phyloP scores from a whole-genome alignment of 2,888 invertebrate species.

The Acanthosepion esculentum region DNA sequence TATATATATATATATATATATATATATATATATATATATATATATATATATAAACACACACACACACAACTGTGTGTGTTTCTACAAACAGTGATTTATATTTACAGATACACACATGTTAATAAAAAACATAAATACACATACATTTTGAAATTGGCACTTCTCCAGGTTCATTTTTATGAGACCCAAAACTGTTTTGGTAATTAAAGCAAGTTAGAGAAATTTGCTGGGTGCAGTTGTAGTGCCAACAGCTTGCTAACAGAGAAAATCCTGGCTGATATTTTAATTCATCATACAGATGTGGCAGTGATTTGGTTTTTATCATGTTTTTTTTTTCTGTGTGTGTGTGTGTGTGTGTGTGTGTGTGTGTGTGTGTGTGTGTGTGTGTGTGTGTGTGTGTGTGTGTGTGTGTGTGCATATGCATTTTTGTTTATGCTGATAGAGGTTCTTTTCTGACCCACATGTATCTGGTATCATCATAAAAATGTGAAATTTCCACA shows the following conservation, averaged over 20 bases:
- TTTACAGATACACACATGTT: too few relatives aligned
- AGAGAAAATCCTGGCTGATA: neutral
- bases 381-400: neutral
- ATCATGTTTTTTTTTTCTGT: neutral
- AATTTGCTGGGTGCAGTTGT: neutral
- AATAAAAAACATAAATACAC: too few relatives aligned
- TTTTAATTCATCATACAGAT: neutral
- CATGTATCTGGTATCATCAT: neutral
- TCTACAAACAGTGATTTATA: too few relatives aligned
- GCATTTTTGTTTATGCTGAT: too few relatives aligned
- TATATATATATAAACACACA: neutral
- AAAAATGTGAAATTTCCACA: slow-evolving; percentile 2
- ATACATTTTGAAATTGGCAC: neutral
- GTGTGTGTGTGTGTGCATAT: neutral
- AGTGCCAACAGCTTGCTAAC: neutral
- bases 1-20: too few relatives aligned
- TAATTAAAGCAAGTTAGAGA: neutral
- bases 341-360: neutral
- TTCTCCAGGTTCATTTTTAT: neutral
- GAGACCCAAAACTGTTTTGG: neutral
- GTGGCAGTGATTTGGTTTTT: neutral
- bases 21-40: neutral
- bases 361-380: neutral
- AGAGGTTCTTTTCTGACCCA: neutral
- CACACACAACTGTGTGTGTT: too few relatives aligned